Evolutionary conservation across 2,888 invertebrate species (phyloP), one percentile per base, ranked within the genome.

Genomic region (Rotaria socialis): DNA sequence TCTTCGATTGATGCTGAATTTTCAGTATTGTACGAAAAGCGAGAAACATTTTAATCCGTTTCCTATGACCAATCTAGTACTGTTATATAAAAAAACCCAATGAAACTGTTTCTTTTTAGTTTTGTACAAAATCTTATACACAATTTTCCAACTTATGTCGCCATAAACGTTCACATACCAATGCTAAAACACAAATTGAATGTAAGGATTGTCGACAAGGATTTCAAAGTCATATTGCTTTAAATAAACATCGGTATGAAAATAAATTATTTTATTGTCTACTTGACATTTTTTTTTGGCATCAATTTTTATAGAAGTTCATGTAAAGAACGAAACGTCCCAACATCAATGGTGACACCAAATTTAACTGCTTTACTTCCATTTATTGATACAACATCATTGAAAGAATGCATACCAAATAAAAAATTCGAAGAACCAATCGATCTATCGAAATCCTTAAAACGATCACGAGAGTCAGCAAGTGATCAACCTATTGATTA

Each of bases 81-180:
- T 35, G 35, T 35, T 35, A 35, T 35, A 35, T 35, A 35, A 35
- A 35, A 35, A 35, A 35, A 35, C 35, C 35, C 35, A 35, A 35
- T 35, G 35, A 35, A 35, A 35, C 35, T 35, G 35, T 35, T 35
- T 58, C n/a, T 22, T 85, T 84, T 27, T 84, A 84, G 84, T 50
- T 16, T 55, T 87, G 87, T 84, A 50, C 80, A 27, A 87, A 87
- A 84, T 74, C 85, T 27, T 87, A 87, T 43, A 87, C 87, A 60
- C 87, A 87, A 85, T 87, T 87, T 74, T 87, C 87, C 2, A 87
- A 87, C 74, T 58, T 87, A 41, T 87, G 87, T 27, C 60, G 87
- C n/a, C 87, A 87, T 75, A 87, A 87, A 85, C 87, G 87, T 19
- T 80, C 86, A 41, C 86, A 87, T 52, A 56, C 84, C 35, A 52